These are phyloP conservation scores for Myotis davidii DNA, from an alignment of 2,113 vertebrate genomes.

Conservation along the genomic window DNA sequence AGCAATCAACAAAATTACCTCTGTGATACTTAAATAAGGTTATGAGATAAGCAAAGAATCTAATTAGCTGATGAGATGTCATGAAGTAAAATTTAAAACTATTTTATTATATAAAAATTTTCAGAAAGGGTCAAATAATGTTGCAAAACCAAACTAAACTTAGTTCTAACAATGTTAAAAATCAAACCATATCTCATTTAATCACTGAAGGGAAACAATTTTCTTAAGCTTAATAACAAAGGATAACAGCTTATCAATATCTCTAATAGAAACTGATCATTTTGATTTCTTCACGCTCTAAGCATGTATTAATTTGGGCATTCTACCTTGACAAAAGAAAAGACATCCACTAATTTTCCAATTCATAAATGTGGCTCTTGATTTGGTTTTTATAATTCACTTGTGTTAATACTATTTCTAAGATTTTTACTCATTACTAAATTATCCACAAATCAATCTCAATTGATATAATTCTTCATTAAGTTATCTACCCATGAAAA, in stretches of 20 bases:
- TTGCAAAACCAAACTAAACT: slow-evolving; percentile 50
- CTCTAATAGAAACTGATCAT: not conserved
- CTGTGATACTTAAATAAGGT: slow-evolving; percentile 19
- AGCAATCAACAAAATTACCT: slow-evolving; percentile 32
- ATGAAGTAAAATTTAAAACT: slow-evolving; percentile 14
- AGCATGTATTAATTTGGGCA: not conserved
- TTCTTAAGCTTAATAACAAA: slow-evolving; percentile 15
- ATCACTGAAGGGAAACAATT: slow-evolving; percentile 10
- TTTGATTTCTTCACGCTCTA: not conserved
- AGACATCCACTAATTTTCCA: slow-evolving; percentile 8
- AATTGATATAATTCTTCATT: slow-evolving; percentile 30
- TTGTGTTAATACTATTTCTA: slow-evolving; percentile 20
- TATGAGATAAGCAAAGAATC: slow-evolving; percentile 7
- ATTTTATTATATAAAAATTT: slow-evolving; percentile 29
- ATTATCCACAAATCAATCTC: not conserved
- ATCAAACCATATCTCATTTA: slow-evolving; percentile 6
- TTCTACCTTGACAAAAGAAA: slow-evolving; percentile 28
- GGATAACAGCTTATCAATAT: not conserved
- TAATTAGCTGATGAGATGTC: slow-evolving; percentile 16
- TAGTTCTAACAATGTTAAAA: slow-evolving; percentile 24
- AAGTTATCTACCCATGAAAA: slow-evolving; percentile 18
- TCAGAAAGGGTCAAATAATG: not conserved
- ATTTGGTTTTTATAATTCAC: slow-evolving; percentile 20
- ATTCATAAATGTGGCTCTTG: slow-evolving; percentile 19
- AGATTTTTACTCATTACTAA: slow-evolving; percentile 35